Base-by-base conservation (phyloP, 2,888 invertebrate species). In the Sipha maydis region DNA sequence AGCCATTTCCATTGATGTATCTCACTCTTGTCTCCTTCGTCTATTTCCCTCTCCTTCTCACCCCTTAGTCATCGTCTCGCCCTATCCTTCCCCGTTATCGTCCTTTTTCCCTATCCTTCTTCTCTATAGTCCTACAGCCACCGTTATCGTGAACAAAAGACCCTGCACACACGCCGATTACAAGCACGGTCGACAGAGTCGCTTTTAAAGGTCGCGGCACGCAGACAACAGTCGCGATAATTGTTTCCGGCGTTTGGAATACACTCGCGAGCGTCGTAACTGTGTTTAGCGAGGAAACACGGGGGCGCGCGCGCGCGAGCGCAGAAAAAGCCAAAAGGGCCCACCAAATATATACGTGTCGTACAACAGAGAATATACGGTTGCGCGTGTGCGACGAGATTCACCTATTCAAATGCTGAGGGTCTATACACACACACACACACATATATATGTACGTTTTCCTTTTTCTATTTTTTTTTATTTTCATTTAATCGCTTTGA, bases 171-270 rank as follows among this genome's bases (percentile, higher is more conserved):
- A 83, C 61, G 56, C 48, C 28, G 78, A 85, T 85, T 77, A 61
- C 28, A 38, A 61, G 61, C 48, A 79, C 34, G 67, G 71, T 69
- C 77, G 69, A 69, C 31, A 14, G 71, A 41, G 77, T 61, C 69
- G 85, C 79, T 86, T 86, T 86, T 79, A 86, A 86, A 86, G 78
- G 85, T 11, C 28, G 56, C 38, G 25, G 54, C 69, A 56, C 80
- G 38, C 56, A 73, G 80, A 88, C 86, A 82, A 88, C 86, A 73
- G 85, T 77, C 67, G 86, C 80, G 86, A 88, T 88, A 88, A 88
- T 88, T 88, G 86, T 80, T 88, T 88, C 86, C 86, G 86, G 86
- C 80, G 61, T 84, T 84, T 76, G 56, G 69, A n/a, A 69, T 28
- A 69, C 69, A n/a, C 69, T n/a, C 69, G 69, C 69, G 28, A 28